A percentile compares a stretch with the other conserved stretches of the same genome.
These are phyloP conservation scores for Pocillopora meandrina DNA, from an alignment of 92 coral and sea anemone genomes.

Conservation along the genomic window DNA sequence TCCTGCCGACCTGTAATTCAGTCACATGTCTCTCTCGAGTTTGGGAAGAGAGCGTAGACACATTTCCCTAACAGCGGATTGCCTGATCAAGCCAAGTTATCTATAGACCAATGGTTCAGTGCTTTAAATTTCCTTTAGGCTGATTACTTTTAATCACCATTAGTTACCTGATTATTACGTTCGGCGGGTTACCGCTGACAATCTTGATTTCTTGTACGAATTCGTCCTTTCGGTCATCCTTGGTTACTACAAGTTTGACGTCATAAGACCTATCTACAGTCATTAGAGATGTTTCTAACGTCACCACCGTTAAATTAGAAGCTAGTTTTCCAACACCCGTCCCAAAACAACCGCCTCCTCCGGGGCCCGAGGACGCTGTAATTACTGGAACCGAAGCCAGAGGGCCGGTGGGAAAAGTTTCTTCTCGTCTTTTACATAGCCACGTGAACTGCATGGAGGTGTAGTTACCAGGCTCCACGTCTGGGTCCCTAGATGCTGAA, in stretches of 20 bases:
- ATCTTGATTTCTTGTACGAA: slow-evolving; percentile 63
- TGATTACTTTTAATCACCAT: background rate
- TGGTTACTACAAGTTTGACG: slow-evolving; percentile 58
- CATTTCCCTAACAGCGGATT: too few relatives aligned
- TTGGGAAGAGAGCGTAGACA: too few relatives aligned
- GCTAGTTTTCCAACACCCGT: slow-evolving; percentile 74
- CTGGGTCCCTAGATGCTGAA: slow-evolving; percentile 73
- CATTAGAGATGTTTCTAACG: slow-evolving; percentile 59
- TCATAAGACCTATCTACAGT: slow-evolving; percentile 37
- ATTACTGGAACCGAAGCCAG: slow-evolving; percentile 45
- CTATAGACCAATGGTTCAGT: too few relatives aligned
- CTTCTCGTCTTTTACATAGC: slow-evolving; percentile 70
- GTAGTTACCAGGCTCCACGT: slow-evolving; percentile 59
- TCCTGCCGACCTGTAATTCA: too few relatives aligned
- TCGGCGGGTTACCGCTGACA: slow-evolving; percentile 80
- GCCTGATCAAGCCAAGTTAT: too few relatives aligned
- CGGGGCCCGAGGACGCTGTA: slow-evolving; percentile 22
- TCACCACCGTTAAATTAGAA: slow-evolving; percentile 23
- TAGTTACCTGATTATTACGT: slow-evolving; percentile 59
- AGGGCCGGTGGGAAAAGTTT: slow-evolving; percentile 47
- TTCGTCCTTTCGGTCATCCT: slow-evolving; percentile 39
- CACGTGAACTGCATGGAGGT: slow-evolving; percentile 69
- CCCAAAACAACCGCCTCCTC: slow-evolving; percentile 80
- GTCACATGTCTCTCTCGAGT: too few relatives aligned
- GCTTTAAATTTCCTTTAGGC: background rate